Base-by-base conservation (phyloP, 1,140 invertebrate species). In the Gonatopus flavifemur region DNA sequence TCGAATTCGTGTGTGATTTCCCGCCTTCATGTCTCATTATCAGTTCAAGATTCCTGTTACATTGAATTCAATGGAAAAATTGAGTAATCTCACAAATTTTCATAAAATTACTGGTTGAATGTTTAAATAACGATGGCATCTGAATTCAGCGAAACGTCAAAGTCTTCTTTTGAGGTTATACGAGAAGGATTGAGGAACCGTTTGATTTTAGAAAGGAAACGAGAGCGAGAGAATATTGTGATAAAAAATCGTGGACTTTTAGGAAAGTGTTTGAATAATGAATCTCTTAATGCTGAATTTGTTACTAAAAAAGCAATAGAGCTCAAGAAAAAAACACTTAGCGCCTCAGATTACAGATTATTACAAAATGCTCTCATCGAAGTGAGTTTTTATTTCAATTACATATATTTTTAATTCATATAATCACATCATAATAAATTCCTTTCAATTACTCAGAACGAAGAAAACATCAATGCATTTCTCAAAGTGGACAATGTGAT, bases 351-450 rank as follows among this genome's bases (percentile, higher is more conserved):
- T 16, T 77, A 76, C 28, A 58, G 44, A 19, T 43, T 61, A 25
- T 50, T 77, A 18, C 67, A 74, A 57, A 70, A 64, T 54, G 65
- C 67, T 35, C 55, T 77, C 13, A 59, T 77, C 28, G 70, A 77
- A 65, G 75, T 77, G 35, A 46, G 15, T n/a, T 32, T 28, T 28
- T 25, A 15, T 25, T 22, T 36, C 13, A 15, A 3, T 40, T 10
- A 9, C n/a, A 6, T 20, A 16, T 20, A 20, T 47, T 7, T 15
- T 36, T 12, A 10, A 25, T 30, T 38, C 20, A 4, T 45, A 41
- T 32, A 38, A 4, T 52, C 42, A 31, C 15, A 10, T 19, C 12
- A 30, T 15, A 47, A 49, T 30, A 31, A 10, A 45, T 45, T 48
- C 13, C 20, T 37, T 35, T 31, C 31, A 12, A n/a, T 50, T 32